phyloP scores from a whole-genome alignment of 1,140 invertebrate species.

The Diprion similis region DNA sequence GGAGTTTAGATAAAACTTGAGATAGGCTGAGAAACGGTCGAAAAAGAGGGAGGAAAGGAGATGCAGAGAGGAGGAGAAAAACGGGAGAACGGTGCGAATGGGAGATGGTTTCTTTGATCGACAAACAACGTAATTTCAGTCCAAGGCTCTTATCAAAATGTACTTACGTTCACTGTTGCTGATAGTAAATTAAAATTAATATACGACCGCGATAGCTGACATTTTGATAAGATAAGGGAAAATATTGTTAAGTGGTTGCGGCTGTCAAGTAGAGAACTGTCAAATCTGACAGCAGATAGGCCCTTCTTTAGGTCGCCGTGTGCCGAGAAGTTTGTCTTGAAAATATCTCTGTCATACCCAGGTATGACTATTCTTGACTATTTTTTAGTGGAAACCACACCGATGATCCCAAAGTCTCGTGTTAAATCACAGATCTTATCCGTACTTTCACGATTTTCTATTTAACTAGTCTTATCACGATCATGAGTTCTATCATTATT shows the following conservation, averaged over 20 bases:
- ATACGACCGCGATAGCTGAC: constrained; percentile 26
- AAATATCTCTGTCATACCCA: neutral
- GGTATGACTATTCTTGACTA: no score
- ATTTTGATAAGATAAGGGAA: constrained; percentile 31
- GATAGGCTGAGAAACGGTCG: no score
- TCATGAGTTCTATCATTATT: neutral
- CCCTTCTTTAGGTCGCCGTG: neutral
- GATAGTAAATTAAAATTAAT: constrained; percentile 35
- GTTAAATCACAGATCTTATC: neutral
- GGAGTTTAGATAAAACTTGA: no score
- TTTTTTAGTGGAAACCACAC: no score
- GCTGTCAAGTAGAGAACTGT: neutral
- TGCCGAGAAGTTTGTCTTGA: neutral
- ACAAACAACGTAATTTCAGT: constrained; percentile 1
- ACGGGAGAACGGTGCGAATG: neutral
- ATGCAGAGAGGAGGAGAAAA: neutral
- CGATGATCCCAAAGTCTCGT: neutral
- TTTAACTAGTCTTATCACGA: neutral
- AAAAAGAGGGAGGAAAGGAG: no score
- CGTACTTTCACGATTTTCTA: neutral
- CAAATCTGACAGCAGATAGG: constrained; percentile 7
- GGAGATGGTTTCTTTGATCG: constrained; percentile 5
- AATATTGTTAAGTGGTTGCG: constrained; percentile 3
- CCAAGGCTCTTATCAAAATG: constrained; percentile 6
- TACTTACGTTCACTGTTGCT: constrained; percentile 9